phyloP scores from a whole-genome alignment of 2,888 invertebrate species.

The Homarus gammarus region DNA sequence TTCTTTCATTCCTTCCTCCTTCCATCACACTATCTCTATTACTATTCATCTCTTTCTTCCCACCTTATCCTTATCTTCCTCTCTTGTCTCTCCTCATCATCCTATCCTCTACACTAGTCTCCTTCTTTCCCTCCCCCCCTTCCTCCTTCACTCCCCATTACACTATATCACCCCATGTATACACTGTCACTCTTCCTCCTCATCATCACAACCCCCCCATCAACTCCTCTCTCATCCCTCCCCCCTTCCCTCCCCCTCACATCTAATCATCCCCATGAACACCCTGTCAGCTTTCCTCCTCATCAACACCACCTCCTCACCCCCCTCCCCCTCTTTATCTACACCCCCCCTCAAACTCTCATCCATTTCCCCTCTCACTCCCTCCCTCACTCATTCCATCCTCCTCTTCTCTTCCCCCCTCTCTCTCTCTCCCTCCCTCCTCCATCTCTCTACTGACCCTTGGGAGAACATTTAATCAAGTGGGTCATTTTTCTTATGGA shows the following conservation, averaged over 20 bases:
- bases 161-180: not conserved
- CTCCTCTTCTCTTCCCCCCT: not conserved
- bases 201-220: no score
- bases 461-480: conserved; percentile 47
- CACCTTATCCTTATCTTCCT: no score
- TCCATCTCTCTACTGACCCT: not conserved
- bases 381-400: not conserved
- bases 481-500: conserved; percentile 43
- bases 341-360: not conserved
- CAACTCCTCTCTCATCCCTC: not conserved
- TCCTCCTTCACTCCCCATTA: not conserved
- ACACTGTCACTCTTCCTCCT: no score
- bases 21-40: no score
- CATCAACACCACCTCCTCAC: not conserved
- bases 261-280: not conserved
- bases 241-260: not conserved
- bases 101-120: not conserved
- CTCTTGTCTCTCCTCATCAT: no score
- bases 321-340: not conserved
- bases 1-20: no score
- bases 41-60: not conserved
- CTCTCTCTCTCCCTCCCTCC: not conserved
- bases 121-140: no score
- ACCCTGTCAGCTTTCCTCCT: no score
- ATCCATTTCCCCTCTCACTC: not conserved